Evolutionary conservation across 2,888 invertebrate species (phyloP), one percentile per base, ranked within the genome.

Genomic region (Ferdinandea cuprea): DNA sequence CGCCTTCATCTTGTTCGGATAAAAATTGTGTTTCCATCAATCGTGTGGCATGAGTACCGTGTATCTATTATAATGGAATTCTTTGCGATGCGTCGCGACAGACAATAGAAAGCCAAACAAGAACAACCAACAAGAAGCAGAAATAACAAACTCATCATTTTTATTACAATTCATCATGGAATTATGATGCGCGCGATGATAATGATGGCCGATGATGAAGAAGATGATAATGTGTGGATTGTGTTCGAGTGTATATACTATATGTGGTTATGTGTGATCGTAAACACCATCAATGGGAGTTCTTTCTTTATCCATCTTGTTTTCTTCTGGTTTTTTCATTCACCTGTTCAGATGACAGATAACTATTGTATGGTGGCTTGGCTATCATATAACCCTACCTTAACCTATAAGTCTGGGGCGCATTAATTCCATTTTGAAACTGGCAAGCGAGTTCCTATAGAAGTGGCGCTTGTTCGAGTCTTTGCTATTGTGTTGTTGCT

Each of bases 271-370:
- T 48, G 28, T 63, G 37, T n/a, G 40, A 25, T 66, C 37, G 32
- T 15, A 68, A 52, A 68, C 59, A 46, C 56, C 44, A 78, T 65
- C 65, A 50, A 58, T 58, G 63, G 21, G 48, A 30, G 25, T 25
- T n/a, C n/a, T n/a, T 50, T 35, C 32, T 58, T 17, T 61, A 28
- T 40, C 42, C 30, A 19, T 21, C 15, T n/a, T n/a, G n/a, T n/a
- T n/a, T n/a, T n/a, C n/a, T n/a, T n/a, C n/a, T n/a, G n/a, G n/a
- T n/a, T 58, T 58, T 30, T 56, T 13, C 59, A 52, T 66, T 73
- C 59, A 66, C 52, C 58, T 52, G 77, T 50, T 58, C 48, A 83
- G 83, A 83, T 83, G 68, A 73, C 83, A 83, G 78, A 83, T 83
- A 78, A 65, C 68, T 58, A 78, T 63, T 63, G 66, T 65, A 28